Evolutionary conservation across 2,113 vertebrate species (phyloP).

Genomic region (Anolis carolinensis): DNA sequence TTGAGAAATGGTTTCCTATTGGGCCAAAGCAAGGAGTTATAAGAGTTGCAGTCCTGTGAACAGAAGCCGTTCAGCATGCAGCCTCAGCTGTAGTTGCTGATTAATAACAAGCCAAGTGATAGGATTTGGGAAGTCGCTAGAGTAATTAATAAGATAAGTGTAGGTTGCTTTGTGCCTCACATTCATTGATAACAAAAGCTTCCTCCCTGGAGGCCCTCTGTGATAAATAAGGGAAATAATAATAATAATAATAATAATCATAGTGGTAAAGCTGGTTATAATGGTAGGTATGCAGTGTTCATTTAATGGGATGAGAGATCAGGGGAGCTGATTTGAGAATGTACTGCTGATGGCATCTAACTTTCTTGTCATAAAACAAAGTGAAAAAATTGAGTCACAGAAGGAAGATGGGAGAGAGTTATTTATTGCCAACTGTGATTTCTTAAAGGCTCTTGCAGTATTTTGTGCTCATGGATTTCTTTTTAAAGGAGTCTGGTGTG

Average conservation of each 20-base stretch:
- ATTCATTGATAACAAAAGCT: constrained; percentile 66
- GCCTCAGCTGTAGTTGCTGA: constrained; percentile 60
- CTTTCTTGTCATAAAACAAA: constrained; percentile 20
- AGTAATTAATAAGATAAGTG: constrained; percentile 74
- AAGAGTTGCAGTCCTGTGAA: constrained; percentile 59
- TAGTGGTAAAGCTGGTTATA: constrained; percentile 52
- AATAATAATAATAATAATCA: constrained; percentile 46
- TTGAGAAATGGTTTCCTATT: constrained; percentile 32
- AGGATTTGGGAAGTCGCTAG: constrained; percentile 67
- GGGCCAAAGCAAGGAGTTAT: constrained; percentile 26
- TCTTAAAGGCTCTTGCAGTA: background rate
- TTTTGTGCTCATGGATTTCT: background rate
- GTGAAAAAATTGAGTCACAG: constrained; percentile 28
- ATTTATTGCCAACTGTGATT: constrained; percentile 1
- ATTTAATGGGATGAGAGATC: constrained; percentile 46
- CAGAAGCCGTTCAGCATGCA: constrained; percentile 47
- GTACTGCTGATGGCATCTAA: background rate
- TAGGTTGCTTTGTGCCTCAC: constrained; percentile 66
- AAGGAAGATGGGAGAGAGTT: background rate
- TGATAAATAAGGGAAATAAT: constrained; percentile 66
- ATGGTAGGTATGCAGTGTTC: constrained; percentile 49
- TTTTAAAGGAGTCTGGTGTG: background rate
- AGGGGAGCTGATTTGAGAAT: constrained; percentile 1
- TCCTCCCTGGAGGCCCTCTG: constrained; percentile 63
- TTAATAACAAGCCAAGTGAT: constrained; percentile 66